Base-by-base conservation (phyloP, 2,797 vertebrate species). In the Coilia nasus region DNA sequence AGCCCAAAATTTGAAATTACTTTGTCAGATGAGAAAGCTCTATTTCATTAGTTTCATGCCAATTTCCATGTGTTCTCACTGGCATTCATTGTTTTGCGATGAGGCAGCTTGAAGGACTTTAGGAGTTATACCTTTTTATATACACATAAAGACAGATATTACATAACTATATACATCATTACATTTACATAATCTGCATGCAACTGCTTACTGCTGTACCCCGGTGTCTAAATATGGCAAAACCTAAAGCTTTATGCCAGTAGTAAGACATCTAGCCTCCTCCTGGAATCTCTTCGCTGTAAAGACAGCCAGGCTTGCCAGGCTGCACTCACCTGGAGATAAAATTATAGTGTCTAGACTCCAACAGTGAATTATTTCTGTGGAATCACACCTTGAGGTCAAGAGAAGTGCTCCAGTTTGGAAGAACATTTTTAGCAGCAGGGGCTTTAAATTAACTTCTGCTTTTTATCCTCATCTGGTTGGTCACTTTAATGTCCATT, bases 331-430 rank as follows among this genome's bases (percentile, higher is more conserved):
- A 41, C 35, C 35, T 44, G 71, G 35, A 21, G 31, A 44, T 78
- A 41, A 78, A 35, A 78, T 21, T 78, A 78, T 44, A 78, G 31
- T 35, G 67, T 78, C 71, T 78, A 78, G 71, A 78, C 71, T 35
- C 67, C 31, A 31, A 19, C 28, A 71, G 28, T 28, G 71, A 78
- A 21, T 44, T 6, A 78, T 17, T 78, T 78, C 41, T 19, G 35
- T 44, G 35, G 10, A 35, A 44, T 78, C 19, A 11, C 17, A 21
- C 0, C 19, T 59, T 5, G 31, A 78, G 71, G 35, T 78, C 71
- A 78, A 21, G 31, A 44, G 15, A 41, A 2, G 7, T 3, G 31
- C 19, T 78, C 41, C 71, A 41, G 35, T 35, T 35, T 71, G n/a
- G 1, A 31, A 21, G 6, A 41, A 78, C 31, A 78, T 44, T 78